Evolutionary conservation across 2,888 invertebrate species (phyloP).

Genomic region (Torymus aiolomorphi): DNA sequence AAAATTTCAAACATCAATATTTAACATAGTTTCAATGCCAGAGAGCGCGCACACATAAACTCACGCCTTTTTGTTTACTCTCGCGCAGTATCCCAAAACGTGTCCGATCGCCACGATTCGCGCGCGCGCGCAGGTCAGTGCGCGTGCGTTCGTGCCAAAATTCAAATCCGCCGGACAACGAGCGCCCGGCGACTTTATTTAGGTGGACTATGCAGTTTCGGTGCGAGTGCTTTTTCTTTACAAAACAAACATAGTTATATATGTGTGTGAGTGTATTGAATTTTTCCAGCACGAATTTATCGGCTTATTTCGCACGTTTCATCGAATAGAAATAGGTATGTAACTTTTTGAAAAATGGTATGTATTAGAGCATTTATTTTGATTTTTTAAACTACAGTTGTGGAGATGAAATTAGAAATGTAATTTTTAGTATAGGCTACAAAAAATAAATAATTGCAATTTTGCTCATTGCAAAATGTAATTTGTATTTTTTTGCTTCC

Average conservation of each 20-base stretch:
- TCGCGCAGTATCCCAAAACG: slow-evolving; percentile 37
- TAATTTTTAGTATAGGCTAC: too few relatives aligned
- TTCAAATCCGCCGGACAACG: slow-evolving; percentile 55
- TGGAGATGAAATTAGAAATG: too few relatives aligned
- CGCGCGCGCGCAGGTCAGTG: background rate
- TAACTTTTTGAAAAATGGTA: too few relatives aligned
- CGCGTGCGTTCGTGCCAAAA: slow-evolving; percentile 54
- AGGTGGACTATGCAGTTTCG: slow-evolving; percentile 13
- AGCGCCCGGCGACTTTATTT: slow-evolving; percentile 38
- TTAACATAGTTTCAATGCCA: background rate
- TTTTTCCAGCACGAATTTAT: too few relatives aligned
- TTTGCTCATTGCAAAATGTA: too few relatives aligned
- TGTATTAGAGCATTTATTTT: too few relatives aligned
- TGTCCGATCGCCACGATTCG: slow-evolving; percentile 33
- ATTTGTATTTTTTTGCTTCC: too few relatives aligned
- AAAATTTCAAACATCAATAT: background rate
- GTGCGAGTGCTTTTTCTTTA: slow-evolving; percentile 1
- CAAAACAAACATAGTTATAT: slow-evolving; percentile 21
- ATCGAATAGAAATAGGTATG: too few relatives aligned
- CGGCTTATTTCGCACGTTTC: too few relatives aligned
- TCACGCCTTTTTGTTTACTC: slow-evolving; percentile 32
- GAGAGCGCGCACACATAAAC: background rate
- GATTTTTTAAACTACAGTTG: too few relatives aligned
- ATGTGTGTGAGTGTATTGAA: background rate
- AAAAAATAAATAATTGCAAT: too few relatives aligned